A percentile compares a stretch with the other conserved stretches of the same genome.
These are phyloP conservation scores for Lepidostoma basale DNA, from an alignment of 1,140 invertebrate species.

Conservation along the genomic window DNA sequence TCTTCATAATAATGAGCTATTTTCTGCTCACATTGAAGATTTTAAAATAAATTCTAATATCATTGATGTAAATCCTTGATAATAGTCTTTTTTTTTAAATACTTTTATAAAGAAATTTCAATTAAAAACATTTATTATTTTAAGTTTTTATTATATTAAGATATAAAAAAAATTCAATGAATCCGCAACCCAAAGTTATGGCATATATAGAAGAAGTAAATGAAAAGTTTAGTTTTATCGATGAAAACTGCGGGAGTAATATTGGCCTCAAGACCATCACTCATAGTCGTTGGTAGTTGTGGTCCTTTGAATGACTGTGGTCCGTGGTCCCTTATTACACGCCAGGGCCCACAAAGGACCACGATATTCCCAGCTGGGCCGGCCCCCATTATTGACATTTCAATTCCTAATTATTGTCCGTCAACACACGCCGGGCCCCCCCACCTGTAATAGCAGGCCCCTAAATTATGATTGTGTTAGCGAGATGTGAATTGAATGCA, in stretches of 20 bases:
- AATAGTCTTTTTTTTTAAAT: too few relatives aligned
- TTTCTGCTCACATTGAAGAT: too few relatives aligned
- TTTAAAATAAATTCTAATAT: too few relatives aligned
- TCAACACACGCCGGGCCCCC: slow-evolving; percentile 16
- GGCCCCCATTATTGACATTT: slow-evolving; percentile 23
- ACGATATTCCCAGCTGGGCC: not conserved
- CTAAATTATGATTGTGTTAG: not conserved
- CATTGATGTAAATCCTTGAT: too few relatives aligned
- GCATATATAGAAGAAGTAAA: too few relatives aligned
- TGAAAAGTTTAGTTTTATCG: too few relatives aligned
- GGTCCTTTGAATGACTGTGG: slow-evolving; percentile 5
- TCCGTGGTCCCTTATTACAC: slow-evolving; percentile 2
- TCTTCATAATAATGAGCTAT: too few relatives aligned
- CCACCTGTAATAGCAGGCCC: not conserved
- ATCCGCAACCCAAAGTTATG: too few relatives aligned
- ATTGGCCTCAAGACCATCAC: not conserved
- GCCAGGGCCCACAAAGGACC: slow-evolving; percentile 5
- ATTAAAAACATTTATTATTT: too few relatives aligned
- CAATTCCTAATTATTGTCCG: slow-evolving; percentile 24
- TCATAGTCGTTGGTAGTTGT: not conserved
- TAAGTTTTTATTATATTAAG: too few relatives aligned
- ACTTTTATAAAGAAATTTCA: too few relatives aligned
- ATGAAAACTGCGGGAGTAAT: not conserved
- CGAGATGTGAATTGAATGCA: not conserved
- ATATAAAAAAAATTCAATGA: too few relatives aligned